A percentile compares a stretch with the other conserved stretches of the same genome.
These are phyloP conservation scores for Prinia subflava DNA, from an alignment of 2,113 vertebrate species.

Conservation along the genomic window DNA sequence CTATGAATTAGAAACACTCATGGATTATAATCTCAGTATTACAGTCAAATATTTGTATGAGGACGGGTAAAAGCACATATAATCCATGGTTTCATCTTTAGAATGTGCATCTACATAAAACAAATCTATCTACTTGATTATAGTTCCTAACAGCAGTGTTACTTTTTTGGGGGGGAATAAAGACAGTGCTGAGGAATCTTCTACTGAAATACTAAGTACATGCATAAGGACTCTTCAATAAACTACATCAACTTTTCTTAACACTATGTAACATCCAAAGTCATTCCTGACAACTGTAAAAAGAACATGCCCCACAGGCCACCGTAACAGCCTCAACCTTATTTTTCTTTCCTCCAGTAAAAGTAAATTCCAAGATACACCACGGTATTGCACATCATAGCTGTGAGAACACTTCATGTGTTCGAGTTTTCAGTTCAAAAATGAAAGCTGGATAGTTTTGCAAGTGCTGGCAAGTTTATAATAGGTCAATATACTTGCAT, in stretches of 20 bases:
- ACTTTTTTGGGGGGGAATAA: background rate
- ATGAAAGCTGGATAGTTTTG: slow-evolving; percentile 1
- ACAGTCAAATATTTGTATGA: background rate
- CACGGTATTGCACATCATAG: background rate
- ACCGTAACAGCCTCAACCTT: background rate
- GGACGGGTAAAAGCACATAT: background rate
- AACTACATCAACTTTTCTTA: background rate
- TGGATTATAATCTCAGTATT: background rate
- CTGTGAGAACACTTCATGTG: background rate
- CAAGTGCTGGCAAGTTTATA: slow-evolving; percentile 22
- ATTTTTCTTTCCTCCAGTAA: background rate
- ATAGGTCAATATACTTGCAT: background rate
- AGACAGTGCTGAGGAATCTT: background rate
- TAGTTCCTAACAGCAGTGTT: background rate
- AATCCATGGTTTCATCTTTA: background rate
- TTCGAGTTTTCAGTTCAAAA: background rate
- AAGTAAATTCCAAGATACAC: background rate
- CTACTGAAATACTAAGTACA: background rate
- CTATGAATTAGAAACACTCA: background rate
- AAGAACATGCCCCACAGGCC: background rate
- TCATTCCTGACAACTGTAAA: background rate
- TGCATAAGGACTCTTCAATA: background rate
- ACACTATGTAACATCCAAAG: background rate
- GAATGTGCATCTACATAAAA: rapidly evolving
- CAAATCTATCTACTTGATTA: background rate